A percentile compares a stretch with the other conserved stretches of the same genome.
Conservation (phyloP, 1,140 invertebrate species). For the Eciton burchellii region DNA sequence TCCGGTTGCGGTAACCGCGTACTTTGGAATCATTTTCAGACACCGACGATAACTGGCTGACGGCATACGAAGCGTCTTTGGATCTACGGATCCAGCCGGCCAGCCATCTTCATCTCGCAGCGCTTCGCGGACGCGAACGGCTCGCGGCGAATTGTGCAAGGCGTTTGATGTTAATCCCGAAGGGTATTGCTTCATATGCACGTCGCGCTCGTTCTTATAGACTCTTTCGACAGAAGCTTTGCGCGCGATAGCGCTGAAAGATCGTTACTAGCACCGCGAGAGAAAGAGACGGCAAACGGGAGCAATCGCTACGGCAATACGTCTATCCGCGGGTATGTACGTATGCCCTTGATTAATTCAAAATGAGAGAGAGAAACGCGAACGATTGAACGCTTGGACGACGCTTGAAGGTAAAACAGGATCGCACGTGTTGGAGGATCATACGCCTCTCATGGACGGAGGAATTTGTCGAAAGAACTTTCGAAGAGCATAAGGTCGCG, state of each 20-base stretch:
- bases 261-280: slow-evolving; percentile 11
- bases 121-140: neutral
- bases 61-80: too few species aligned
- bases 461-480: neutral
- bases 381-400: too few species aligned
- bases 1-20: too few species aligned
- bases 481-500: neutral
- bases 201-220: slow-evolving; percentile 41
- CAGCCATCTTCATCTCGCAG: neutral
- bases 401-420: neutral
- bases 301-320: slow-evolving; percentile 46
- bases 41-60: too few species aligned
- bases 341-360: slow-evolving; percentile 56
- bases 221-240: slow-evolving; percentile 44
- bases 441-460: neutral
- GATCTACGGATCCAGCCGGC: neutral
- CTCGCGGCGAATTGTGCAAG: slow-evolving; percentile 18
- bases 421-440: neutral
- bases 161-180: slow-evolving; percentile 37
- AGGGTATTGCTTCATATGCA: slow-evolving; percentile 25
- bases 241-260: slow-evolving; percentile 48
- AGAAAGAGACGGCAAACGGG: slow-evolving; percentile 36
- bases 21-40: too few species aligned
- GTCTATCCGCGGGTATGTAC: slow-evolving; percentile 39
- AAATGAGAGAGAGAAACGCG: neutral